phyloP scores from a whole-genome alignment of 1,140 invertebrate genomes.

The Sycophila sp. region DNA sequence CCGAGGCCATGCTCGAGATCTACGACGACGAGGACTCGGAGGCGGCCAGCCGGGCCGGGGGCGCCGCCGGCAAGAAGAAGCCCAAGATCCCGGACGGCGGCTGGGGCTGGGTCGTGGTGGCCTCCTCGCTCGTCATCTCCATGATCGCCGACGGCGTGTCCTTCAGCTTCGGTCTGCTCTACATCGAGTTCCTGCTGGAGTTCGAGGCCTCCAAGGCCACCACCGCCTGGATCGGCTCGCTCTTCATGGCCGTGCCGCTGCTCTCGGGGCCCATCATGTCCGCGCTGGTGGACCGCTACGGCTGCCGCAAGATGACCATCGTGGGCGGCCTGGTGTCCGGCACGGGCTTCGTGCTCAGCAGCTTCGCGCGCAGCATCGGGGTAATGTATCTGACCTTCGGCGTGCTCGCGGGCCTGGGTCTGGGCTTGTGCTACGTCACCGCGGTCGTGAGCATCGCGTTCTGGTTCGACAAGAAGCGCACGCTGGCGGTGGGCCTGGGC shows the following conservation, averaged over 20 bases:
- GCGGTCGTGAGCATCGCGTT: slow-evolving; percentile 94
- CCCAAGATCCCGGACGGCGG: slow-evolving; percentile 77
- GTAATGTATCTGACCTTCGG: slow-evolving; percentile 87
- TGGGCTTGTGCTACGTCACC: slow-evolving; percentile 93
- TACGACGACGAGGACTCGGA: slow-evolving; percentile 39
- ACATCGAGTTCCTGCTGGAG: slow-evolving; percentile 86
- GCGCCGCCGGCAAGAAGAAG: slow-evolving; percentile 56
- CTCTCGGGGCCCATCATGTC: slow-evolving; percentile 89
- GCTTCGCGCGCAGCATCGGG: slow-evolving; percentile 80
- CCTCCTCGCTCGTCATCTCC: slow-evolving; percentile 87
- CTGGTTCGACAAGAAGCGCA: slow-evolving; percentile 92
- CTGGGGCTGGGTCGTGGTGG: slow-evolving; percentile 85
- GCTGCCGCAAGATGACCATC: slow-evolving; percentile 85
- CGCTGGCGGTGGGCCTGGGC: slow-evolving; percentile 92
- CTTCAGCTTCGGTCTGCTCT: slow-evolving; percentile 91
- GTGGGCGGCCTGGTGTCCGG: slow-evolving; percentile 81
- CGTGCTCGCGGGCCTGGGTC: slow-evolving; percentile 84
- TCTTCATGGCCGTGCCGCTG: slow-evolving; percentile 91
- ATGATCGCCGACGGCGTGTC: slow-evolving; percentile 96
- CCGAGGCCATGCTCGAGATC: slow-evolving; percentile 40
- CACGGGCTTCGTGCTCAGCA: slow-evolving; percentile 82
- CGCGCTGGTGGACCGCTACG: slow-evolving; percentile 86
- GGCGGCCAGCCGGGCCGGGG: slow-evolving; percentile 22
- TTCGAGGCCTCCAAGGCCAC: slow-evolving; percentile 86
- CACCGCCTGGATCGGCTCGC: slow-evolving; percentile 88